Base-by-base conservation (phyloP, 2,113 vertebrate species). In the Epinephelus fuscoguttatus region DNA sequence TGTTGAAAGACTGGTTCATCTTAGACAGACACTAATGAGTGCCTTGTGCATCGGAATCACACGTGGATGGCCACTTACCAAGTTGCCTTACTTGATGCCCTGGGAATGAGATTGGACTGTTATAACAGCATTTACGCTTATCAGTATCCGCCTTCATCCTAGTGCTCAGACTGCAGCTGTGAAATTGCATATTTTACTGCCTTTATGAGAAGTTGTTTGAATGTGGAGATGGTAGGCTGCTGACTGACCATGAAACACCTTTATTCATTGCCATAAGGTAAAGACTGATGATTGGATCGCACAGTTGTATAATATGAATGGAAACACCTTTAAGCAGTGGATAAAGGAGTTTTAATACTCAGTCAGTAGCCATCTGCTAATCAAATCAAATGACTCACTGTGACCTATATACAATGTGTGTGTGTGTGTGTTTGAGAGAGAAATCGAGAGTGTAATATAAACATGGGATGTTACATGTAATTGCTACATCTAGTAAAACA, bases 211-310 rank as follows among this genome's bases (percentile, higher is more conserved):
- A 71, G 52, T 42, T n/a, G 21, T 63, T 69, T 52, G 18, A 64
- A 59, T 19, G 60, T 72, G 52, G 47, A 60, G 70, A 70, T 57
- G 13, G 52, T 57, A 60, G 61, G 3, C 33, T 18, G 15, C 70
- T 21, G 57, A 88, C 59, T 63, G 80, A 69, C 55, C 52, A 21
- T 27, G 72, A 77, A 81, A 53, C 59, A 68, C n/a, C 45, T 66
- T 73, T 59, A 69, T 78, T 82, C 64, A 66, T 40, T 30, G 33
- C 72, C 60, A 78, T 64, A 64, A 61, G 40, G 70, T 82, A 70
- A 74, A 76, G 66, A 84, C 56, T 40, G 23, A 69, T 45, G 66
- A 81, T 53, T 60, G 74, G 60, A 21, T 60, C 10, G 4, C 37
- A 53, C 68, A 75, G 15, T 23, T 33, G n/a, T 27, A 37, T n/a